Evolutionary conservation across 2,888 invertebrate species (phyloP).

Genomic region (Phlogophora meticulosa): DNA sequence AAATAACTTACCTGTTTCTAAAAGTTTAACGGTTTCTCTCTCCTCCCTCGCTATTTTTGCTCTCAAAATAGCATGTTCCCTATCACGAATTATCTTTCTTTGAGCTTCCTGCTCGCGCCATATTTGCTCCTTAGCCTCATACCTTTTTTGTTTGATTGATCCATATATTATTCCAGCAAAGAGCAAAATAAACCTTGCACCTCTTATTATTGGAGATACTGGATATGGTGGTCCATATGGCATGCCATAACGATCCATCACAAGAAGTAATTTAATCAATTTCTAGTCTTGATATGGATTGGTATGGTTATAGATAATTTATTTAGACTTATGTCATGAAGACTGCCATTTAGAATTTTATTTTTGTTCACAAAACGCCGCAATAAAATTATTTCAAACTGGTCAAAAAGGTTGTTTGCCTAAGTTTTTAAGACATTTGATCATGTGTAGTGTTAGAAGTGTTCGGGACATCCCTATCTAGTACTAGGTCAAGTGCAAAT

Average conservation of each 20-base stretch:
- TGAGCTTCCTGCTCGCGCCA: constrained; percentile 78
- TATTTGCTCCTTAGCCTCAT: constrained; percentile 73
- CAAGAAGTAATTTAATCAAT: not conserved
- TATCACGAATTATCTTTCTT: constrained; percentile 79
- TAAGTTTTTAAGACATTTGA: constrained; percentile 58
- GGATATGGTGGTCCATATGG: constrained; percentile 81
- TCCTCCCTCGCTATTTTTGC: constrained; percentile 80
- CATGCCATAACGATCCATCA: constrained; percentile 59
- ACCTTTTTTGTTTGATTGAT: constrained; percentile 75
- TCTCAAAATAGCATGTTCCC: constrained; percentile 74
- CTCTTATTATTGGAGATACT: constrained; percentile 86
- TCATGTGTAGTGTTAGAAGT: constrained; percentile 13
- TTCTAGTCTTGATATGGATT: not conserved
- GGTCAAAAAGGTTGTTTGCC: constrained; percentile 75
- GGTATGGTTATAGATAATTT: not conserved
- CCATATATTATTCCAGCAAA: constrained; percentile 84
- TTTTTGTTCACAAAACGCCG: constrained; percentile 7
- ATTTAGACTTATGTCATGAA: not conserved
- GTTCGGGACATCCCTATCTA: constrained; percentile 65
- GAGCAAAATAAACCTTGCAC: constrained; percentile 78
- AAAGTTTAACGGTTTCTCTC: constrained; percentile 70
- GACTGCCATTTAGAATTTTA: not conserved
- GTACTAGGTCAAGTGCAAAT: constrained; percentile 90
- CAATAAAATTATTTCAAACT: constrained; percentile 41
- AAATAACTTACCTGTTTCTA: constrained; percentile 82